These are phyloP conservation scores for Clarias macrocephalus DNA, from an alignment of 2,113 vertebrate genomes.

Conservation along the genomic window DNA sequence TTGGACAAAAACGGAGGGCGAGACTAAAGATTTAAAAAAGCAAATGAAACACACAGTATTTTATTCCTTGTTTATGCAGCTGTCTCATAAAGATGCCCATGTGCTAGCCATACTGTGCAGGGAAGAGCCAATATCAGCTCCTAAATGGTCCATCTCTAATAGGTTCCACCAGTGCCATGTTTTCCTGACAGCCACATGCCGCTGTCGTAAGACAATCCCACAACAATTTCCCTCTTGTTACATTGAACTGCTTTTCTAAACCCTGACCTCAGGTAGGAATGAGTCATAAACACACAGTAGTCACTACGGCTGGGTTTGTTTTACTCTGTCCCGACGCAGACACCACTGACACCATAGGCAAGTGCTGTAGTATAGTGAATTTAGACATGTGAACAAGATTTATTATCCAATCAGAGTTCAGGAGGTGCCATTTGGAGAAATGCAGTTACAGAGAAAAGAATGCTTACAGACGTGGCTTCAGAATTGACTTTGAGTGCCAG, in stretches of 20 bases:
- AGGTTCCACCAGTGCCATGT: constrained; percentile 65
- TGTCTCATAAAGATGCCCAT: constrained; percentile 69
- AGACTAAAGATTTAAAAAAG: neutral
- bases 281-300: constrained; percentile 69
- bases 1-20: neutral
- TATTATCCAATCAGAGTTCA: neutral
- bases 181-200: constrained; percentile 68
- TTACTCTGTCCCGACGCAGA: constrained; percentile 66
- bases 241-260: constrained; percentile 49
- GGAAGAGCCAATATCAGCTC: constrained; percentile 68
- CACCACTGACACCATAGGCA: constrained; percentile 39
- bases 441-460: neutral
- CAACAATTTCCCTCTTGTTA: constrained; percentile 70
- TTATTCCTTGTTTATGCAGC: constrained; percentile 59
- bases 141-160: constrained; percentile 72
- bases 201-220: constrained; percentile 57
- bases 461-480: neutral
- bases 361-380: neutral
- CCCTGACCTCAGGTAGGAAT: constrained; percentile 70
- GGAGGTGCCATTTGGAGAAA: neutral
- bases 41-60: constrained; percentile 40
- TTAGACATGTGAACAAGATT: neutral
- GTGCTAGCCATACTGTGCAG: constrained; percentile 61
- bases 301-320: constrained; percentile 64
- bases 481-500: neutral